Conservation (phyloP, 2,113 vertebrate genomes). For the Protobothrops mucrosquamatus region DNA sequence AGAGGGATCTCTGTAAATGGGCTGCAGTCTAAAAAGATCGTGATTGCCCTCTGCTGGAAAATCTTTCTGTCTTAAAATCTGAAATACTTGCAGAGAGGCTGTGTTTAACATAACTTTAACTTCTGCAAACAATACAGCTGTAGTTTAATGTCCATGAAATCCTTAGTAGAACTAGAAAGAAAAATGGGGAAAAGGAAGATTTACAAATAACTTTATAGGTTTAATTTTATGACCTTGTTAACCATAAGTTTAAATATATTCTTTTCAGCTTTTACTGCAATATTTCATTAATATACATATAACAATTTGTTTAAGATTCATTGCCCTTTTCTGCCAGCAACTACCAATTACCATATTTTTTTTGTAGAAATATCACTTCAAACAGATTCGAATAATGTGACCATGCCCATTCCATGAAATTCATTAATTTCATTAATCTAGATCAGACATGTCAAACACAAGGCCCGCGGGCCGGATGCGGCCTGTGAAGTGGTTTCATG, state of each 20-base stretch:
- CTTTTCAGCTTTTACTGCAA: background rate
- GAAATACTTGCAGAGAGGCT: background rate
- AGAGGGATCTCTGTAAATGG: background rate
- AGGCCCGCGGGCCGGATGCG: too few species aligned
- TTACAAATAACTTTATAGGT: background rate
- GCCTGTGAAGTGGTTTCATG: too few species aligned
- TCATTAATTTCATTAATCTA: background rate
- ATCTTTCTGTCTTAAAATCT: background rate
- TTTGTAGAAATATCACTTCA: background rate
- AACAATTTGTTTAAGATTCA: background rate
- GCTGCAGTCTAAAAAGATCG: background rate
- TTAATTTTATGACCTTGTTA: background rate
- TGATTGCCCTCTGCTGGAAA: conserved; percentile 16
- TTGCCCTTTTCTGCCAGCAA: background rate
- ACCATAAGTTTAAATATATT: background rate
- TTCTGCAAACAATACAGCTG: background rate
- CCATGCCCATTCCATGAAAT: background rate
- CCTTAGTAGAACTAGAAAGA: background rate
- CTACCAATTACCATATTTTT: background rate
- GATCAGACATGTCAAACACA: background rate
- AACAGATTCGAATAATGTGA: background rate
- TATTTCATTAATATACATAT: background rate
- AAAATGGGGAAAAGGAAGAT: background rate
- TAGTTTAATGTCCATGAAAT: background rate
- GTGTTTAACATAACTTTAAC: background rate